Percentiles rank a stretch among this genome's conserved stretches.
Conservation (phyloP, 2,797 vertebrate genomes). For the Pampus argenteus region DNA sequence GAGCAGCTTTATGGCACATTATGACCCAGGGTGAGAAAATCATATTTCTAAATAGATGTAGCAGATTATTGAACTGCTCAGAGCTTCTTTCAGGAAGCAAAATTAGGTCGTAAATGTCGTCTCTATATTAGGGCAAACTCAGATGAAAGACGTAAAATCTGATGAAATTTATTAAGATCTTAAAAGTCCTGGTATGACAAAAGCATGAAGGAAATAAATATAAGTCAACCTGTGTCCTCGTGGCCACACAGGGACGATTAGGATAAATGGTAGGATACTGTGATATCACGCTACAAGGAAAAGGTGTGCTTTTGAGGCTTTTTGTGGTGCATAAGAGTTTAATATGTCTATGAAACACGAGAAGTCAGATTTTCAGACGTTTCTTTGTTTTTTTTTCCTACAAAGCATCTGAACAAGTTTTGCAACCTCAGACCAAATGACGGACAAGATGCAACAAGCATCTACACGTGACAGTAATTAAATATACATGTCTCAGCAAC, state of each 20-base stretch:
- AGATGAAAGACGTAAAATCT: not conserved
- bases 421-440: not conserved
- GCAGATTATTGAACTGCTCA: conserved; percentile 6
- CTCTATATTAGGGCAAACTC: not conserved
- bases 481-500: not conserved
- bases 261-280: not conserved
- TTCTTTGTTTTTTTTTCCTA: not conserved
- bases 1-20: conserved; percentile 15
- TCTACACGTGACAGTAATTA: not conserved
- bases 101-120: not conserved
- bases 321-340: not conserved
- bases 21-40: conserved; percentile 15
- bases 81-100: not conserved
- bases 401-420: not conserved
- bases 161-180: not conserved
- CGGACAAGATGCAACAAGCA: not conserved
- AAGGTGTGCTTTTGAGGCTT: not conserved
- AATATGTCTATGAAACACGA: not conserved
- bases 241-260: not conserved
- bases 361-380: not conserved
- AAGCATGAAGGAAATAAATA: not conserved
- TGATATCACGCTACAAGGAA: conserved; percentile 4
- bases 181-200: not conserved
- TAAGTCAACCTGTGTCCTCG: not conserved
- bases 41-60: not conserved